Conservation (phyloP, 2,888 invertebrate species). For the Helicoverpa assulta region DNA sequence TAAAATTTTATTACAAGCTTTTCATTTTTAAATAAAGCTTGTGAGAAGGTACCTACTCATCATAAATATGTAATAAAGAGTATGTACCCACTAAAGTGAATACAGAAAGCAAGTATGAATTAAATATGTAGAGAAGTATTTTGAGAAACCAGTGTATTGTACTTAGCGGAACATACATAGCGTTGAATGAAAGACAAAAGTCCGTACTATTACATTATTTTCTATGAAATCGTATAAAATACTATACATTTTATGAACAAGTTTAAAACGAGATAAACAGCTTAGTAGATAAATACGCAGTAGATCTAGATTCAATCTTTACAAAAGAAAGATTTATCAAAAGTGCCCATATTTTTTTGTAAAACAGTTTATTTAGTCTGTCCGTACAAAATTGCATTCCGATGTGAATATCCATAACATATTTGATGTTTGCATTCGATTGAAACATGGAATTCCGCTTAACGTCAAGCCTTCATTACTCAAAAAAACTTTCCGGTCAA, state of each 20-base stretch:
- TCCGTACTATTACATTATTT: slow-evolving; percentile 1
- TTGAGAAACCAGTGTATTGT: background rate
- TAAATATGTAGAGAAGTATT: no score
- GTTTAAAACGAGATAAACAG: background rate
- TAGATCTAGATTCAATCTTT: background rate
- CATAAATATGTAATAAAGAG: slow-evolving; percentile 4
- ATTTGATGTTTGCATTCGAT: no score
- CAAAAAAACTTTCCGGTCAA: no score
- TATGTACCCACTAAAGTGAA: background rate
- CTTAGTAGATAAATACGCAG: slow-evolving; percentile 4
- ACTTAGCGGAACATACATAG: background rate
- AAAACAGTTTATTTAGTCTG: no score
- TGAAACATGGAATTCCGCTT: no score
- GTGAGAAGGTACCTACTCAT: background rate
- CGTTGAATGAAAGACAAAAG: background rate
- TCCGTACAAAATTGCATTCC: no score
- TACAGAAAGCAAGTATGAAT: no score
- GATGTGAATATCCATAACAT: no score
- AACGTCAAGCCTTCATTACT: no score
- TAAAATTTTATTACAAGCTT: background rate
- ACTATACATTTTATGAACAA: slow-evolving; percentile 5
- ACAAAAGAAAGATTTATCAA: background rate
- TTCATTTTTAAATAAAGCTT: background rate
- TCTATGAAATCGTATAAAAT: slow-evolving; percentile 2
- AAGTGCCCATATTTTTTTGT: no score